Base-by-base conservation (phyloP, 2,113 vertebrate species). In the Maccullochella peelii region DNA sequence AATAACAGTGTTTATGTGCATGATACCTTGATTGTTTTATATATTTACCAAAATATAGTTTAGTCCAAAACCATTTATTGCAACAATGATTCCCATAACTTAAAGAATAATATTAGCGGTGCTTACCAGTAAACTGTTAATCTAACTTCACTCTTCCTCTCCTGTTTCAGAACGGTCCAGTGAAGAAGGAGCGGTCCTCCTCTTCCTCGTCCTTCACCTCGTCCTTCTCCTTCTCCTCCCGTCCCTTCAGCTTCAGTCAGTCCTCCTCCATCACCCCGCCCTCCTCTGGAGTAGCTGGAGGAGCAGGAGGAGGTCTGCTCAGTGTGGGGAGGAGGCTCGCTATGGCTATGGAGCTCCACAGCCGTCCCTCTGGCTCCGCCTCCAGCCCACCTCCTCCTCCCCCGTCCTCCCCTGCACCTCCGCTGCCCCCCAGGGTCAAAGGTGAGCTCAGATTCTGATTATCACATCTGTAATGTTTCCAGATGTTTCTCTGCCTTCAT, bases 251-350 rank as follows among this genome's bases (percentile, higher is more conserved):
- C 76, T 90, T 90, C 59, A 86, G 49, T 21, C 91, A 90, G 83
- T 74, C 82, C 70, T 74, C 82, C 27, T 83, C 80, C 40, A 2
- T 25, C 11, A 14, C 5, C 8, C 27, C 62, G 3, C 58, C 73
- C 36, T 85, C 79, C 25, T 71, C 86, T 16, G 82, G 49, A 57
- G 55, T 7, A 30, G 44, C 67, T 0, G 85, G 62, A 21, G 73
- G 33, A 36, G 21, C 71, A 7, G 75, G 38, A 1, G 86, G 87
- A 38, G 89, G 92, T 33, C 86, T 93, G 58, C 91, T 93, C 62
- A 92, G 92, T 5, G 92, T 93, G 36, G 92, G 92, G 5, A 84
- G 92, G 82, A 89, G 92, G 79, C 86, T 93, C 11, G 92, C 92
- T 76, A 91, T 89, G 92, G 92, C 90, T 36, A 90, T 92, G 92